Evolutionary conservation across 1,140 invertebrate species (phyloP).

Genomic region (Octopus sinensis): DNA sequence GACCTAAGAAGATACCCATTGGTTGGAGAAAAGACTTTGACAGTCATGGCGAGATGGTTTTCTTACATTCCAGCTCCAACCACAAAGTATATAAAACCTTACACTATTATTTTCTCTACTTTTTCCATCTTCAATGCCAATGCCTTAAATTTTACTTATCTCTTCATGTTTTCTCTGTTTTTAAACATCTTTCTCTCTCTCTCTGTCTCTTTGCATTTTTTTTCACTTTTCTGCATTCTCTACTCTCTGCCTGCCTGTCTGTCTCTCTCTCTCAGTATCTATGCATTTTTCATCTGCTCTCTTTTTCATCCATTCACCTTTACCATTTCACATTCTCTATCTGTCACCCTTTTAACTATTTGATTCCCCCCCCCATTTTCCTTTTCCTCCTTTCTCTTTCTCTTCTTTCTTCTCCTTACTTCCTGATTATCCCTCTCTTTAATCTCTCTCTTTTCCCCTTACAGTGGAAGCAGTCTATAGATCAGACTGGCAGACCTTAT

Average conservation of each 20-base stretch:
- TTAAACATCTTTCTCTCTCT: not conserved
- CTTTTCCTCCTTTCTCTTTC: not conserved
- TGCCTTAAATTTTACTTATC: too few species aligned
- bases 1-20: too few species aligned
- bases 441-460: conserved; percentile 19
- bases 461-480: conserved; percentile 29
- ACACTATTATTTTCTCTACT: too few species aligned
- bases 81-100: too few species aligned
- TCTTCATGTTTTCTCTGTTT: too few species aligned
- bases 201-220: not conserved
- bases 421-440: not conserved
- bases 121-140: too few species aligned
- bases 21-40: too few species aligned
- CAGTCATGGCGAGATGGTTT: too few species aligned
- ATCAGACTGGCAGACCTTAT: conserved; percentile 28
- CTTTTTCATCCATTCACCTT: not conserved
- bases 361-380: not conserved
- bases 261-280: not conserved
- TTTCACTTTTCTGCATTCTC: not conserved
- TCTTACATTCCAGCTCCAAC: too few species aligned
- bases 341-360: not conserved
- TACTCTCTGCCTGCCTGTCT: not conserved
- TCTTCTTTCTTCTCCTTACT: not conserved
- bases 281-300: not conserved
- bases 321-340: not conserved